These are phyloP conservation scores for Drosophila colorata DNA, from an alignment of 2,888 invertebrate species.

Conservation along the genomic window DNA sequence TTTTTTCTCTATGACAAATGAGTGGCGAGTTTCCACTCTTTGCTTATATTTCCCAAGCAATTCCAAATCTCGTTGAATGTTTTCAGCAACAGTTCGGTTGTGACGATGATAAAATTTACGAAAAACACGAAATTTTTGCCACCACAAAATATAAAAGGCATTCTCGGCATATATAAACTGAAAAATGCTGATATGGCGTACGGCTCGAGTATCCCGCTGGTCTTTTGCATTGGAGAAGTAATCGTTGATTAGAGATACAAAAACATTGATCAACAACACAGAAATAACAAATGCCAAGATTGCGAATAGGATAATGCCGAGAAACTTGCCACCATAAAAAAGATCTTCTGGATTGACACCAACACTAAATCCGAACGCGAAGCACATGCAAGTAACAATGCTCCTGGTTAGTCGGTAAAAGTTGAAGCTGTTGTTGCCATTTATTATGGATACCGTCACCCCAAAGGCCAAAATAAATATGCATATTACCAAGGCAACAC, in stretches of 20 bases:
- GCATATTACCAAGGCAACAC: conserved; percentile 63
- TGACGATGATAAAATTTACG: conserved; percentile 37
- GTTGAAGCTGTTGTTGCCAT: conserved; percentile 72
- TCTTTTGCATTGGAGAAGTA: conserved; percentile 70
- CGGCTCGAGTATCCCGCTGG: conserved; percentile 28
- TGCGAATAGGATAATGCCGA: conserved; percentile 76
- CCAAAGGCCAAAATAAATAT: conserved; percentile 73
- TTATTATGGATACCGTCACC: conserved; percentile 68
- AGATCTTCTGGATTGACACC: conserved; percentile 60
- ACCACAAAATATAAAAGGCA: conserved; percentile 8
- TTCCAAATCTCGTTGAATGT: conserved; percentile 39
- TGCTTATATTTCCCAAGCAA: not conserved
- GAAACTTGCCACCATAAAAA: conserved; percentile 64
- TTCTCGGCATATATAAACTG: conserved; percentile 71
- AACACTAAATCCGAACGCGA: conserved; percentile 74
- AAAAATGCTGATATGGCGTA: conserved; percentile 63
- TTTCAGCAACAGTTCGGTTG: conserved; percentile 47
- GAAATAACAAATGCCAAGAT: conserved; percentile 70
- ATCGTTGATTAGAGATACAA: conserved; percentile 75
- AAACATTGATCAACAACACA: conserved; percentile 76
- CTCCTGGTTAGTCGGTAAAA: conserved; percentile 66
- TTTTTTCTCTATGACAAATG: not conserved
- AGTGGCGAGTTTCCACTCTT: not conserved
- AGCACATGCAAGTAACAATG: conserved; percentile 68
- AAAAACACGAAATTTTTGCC: conserved; percentile 25